A percentile compares a stretch with the other conserved stretches of the same genome.
Evolutionary conservation across 2,888 invertebrate species (phyloP).

Genomic region (Eupithecia inturbata): DNA sequence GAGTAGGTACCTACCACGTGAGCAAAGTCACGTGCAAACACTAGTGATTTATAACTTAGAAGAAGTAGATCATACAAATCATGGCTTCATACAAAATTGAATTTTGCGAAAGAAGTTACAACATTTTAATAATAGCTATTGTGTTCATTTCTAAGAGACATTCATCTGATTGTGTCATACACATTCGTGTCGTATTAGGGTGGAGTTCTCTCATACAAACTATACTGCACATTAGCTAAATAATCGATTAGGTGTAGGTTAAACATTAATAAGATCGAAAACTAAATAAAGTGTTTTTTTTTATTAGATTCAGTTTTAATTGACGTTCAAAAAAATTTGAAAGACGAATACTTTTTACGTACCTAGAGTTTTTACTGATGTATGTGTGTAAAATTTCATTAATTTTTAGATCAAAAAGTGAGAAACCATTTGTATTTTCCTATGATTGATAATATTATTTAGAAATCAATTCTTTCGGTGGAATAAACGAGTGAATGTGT

Average conservation of each 20-base stretch:
- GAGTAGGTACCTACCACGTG: too few relatives aligned
- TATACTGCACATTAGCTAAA: not conserved
- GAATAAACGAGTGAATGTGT: not conserved
- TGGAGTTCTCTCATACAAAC: not conserved
- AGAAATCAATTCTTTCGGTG: not conserved
- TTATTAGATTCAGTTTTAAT: not conserved
- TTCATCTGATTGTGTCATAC: not conserved
- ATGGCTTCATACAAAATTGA: not conserved
- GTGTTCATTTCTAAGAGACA: slow-evolving; percentile 7
- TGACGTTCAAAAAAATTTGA: not conserved
- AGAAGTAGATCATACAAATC: not conserved
- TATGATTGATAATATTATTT: not conserved
- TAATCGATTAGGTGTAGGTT: not conserved
- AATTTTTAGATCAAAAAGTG: not conserved
- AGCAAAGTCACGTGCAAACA: too few relatives aligned
- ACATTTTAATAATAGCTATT: slow-evolving; percentile 31
- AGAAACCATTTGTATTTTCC: not conserved
- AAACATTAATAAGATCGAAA: too few relatives aligned
- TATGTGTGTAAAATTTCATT: too few relatives aligned
- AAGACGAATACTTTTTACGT: too few relatives aligned
- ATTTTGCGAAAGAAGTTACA: slow-evolving; percentile 32
- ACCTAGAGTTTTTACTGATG: too few relatives aligned
- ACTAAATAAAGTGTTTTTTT: too few relatives aligned
- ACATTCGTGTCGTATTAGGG: not conserved
- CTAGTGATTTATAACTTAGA: not conserved